Evolutionary conservation across 2,888 invertebrate species (phyloP).

Genomic region (Thalpophila matura): DNA sequence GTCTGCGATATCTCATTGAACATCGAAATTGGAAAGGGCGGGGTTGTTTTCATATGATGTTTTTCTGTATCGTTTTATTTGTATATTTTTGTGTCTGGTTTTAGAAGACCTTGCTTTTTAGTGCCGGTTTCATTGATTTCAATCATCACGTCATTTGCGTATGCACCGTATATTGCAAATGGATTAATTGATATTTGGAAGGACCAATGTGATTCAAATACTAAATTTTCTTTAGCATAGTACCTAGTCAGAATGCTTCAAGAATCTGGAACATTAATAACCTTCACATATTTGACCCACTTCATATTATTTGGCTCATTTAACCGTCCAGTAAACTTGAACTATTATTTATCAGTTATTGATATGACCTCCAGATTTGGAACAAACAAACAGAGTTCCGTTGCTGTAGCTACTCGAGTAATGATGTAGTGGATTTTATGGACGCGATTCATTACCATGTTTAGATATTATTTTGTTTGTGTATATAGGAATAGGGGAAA

Average conservation of each 20-base stretch:
- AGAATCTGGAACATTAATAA: background rate
- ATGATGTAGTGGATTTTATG: constrained; percentile 33
- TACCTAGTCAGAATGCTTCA: background rate
- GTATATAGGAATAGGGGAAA: constrained; percentile 9
- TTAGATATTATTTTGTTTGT: constrained; percentile 42
- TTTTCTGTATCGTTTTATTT: background rate
- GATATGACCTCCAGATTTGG: constrained; percentile 52
- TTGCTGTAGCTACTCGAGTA: constrained; percentile 8
- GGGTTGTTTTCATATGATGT: background rate
- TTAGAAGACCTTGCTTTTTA: background rate
- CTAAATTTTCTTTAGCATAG: background rate
- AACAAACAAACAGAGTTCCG: constrained; percentile 43
- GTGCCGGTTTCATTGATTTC: no score
- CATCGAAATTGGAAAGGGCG: constrained; percentile 11
- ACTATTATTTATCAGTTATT: constrained; percentile 35
- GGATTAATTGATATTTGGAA: background rate
- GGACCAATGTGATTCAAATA: background rate
- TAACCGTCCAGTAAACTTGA: constrained; percentile 46
- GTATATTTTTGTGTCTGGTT: background rate
- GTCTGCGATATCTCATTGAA: constrained; percentile 7
- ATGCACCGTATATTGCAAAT: background rate
- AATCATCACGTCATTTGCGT: background rate
- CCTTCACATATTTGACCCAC: constrained; percentile 28
- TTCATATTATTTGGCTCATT: no score
- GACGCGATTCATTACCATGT: constrained; percentile 41